Evolutionary conservation across 1,140 invertebrate species (phyloP), one percentile per base, ranked within the genome.

Genomic region (Cherax quadricarinatus): DNA sequence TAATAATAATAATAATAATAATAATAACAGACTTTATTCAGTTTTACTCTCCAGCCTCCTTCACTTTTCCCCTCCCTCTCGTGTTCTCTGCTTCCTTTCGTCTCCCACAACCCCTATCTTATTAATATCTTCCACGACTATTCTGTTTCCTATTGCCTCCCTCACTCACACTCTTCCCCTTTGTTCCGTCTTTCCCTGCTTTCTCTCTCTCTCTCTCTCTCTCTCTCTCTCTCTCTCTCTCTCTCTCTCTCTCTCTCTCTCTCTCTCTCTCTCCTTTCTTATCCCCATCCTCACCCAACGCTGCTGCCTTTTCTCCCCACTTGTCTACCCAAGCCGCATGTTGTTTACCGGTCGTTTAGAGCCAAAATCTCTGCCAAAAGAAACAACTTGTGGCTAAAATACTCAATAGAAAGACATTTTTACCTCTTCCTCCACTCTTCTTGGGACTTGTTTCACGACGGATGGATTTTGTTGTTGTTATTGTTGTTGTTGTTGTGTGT

Each of bases 141-240:
- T 41, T 1, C 30, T 41, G 2, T 41, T 41, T 41, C 30, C 30
- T 41, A 41, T 41, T 41, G 30, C 30, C 30, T 41, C 30, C 30
- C 0, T 41, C 30, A 41, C 30, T 2, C 30, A 41, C 0, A 41
- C 30, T 41, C 30, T 41, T 41, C 30, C 30, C 30, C 30, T 83
- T 18, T 83, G 10, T 83, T 51, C 49, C 51, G 53, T 83, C 81
- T 83, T 16, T 83, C 51, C 49, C 51, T 83, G 49, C 81, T 83
- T 18, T 57, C 81, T 53, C 51, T 57, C 49, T 83, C 41, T 51
- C 66, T 53, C 62, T 75, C 49, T 53, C 85, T 75, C n/a, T 24
- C 66, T 75, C 49, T 41, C 81, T 57, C 81, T 83, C 21, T 57
- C 81, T 57, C 51, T 57, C 49, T 83, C 41, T 51, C 66, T 53